A percentile compares a stretch with the other conserved stretches of the same genome.
Evolutionary conservation across 2,888 invertebrate genomes (phyloP).

Genomic region (Drosophila cyrtoloma): DNA sequence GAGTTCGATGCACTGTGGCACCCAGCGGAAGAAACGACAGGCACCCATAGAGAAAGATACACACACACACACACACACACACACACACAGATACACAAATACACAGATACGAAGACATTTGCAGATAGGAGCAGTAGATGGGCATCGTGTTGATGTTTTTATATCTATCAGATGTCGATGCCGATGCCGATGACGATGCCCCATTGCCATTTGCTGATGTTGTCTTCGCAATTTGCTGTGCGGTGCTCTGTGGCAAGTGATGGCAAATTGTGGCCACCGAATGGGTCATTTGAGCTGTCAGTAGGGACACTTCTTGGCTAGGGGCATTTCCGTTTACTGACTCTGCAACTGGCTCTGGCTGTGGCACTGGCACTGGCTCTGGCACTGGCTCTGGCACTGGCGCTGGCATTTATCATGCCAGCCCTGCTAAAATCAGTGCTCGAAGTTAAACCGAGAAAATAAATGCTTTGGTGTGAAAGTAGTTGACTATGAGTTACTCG

Average conservation of each 20-base stretch:
- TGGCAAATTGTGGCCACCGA: conserved; percentile 60
- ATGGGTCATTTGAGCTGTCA: conserved; percentile 61
- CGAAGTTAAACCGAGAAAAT: conserved; percentile 1
- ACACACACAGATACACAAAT: background rate
- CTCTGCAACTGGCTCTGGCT: background rate
- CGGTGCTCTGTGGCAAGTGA: conserved; percentile 30
- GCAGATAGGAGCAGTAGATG: conserved; percentile 32
- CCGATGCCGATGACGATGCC: conserved; percentile 25
- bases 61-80: conserved; percentile 13
- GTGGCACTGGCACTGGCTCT: background rate
- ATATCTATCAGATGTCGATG: conserved; percentile 72
- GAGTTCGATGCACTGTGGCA: conserved; percentile 72
- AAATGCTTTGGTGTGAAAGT: conserved; percentile 5
- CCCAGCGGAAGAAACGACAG: conserved; percentile 8
- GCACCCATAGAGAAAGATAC: conserved; percentile 18
- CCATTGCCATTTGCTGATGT: conserved; percentile 36
- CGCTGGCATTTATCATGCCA: conserved; percentile 2
- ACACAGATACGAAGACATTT: conserved; percentile 12
- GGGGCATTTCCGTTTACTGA: conserved; percentile 47
- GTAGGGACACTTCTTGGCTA: conserved; percentile 51
- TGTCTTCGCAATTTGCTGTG: conserved; percentile 9
- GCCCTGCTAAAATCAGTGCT: background rate
- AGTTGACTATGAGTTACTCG: background rate
- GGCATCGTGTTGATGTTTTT: conserved; percentile 74
- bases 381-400: background rate